Evolutionary conservation across 2,888 invertebrate genomes (phyloP), one percentile per base, ranked within the genome.

Genomic region (Oegoconia quadripuncta): DNA sequence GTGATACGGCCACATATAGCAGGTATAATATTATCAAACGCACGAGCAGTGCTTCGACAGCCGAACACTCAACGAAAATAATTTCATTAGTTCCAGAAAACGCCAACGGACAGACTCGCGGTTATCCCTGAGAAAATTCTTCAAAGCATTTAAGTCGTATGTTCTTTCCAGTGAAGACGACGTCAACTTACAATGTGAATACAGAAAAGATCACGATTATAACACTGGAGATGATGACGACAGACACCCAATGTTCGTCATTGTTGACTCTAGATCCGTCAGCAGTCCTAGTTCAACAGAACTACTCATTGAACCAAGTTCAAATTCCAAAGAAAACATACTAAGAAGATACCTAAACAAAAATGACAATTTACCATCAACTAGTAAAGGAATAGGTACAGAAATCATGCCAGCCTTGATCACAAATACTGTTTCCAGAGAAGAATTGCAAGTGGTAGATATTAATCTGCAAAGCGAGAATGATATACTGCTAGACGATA

Each of bases 161-260:
- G 44, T 70, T 66, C 55, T 74, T 71, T 77, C 54, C 64, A 74
- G 70, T 55, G 63, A 72, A 69, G 65, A 72, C 58, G 64, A 62
- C 52, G 39, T 50, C 50, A 52, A 42, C 43, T 46, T 60, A 30
- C 59, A 57, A 54, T 60, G 50, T 48, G 31, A 54, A 17, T 33
- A 56, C 5, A 46, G 41, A 29, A 68, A 60, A 57, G 46, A 50
- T 38, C 39, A 46, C 20, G 35, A 41, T 41, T 48, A 56, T 34
- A 43, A 48, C 23, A 45, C 44, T 42, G 55, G 49, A 28, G 4
- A 25, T 11, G 44, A 37, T 44, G 33, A 11, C 25, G 55, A 68
- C 22, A 64, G 52, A 46, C 64, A 71, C 42, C 63, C 62, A 11
- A 59, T 71, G 50, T 68, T 69, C 30, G 61, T 75, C 16, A 61